These are phyloP conservation scores for Syngnathus acus DNA, from an alignment of 2,797 vertebrate genomes.

Conservation along the genomic window DNA sequence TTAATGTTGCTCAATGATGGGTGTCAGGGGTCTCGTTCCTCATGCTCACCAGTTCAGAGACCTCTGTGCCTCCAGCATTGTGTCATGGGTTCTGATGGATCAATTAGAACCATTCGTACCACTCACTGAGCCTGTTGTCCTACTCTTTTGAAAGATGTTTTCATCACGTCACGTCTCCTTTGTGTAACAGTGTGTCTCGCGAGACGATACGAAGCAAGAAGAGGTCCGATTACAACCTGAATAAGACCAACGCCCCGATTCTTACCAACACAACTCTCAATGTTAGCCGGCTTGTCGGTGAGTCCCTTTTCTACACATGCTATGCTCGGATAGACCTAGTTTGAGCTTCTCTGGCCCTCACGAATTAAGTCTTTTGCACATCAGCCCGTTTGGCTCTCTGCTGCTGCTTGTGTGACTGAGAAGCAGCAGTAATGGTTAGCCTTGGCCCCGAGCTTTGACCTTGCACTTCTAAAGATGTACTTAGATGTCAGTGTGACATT, in stretches of 20 bases:
- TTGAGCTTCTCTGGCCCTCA: constrained; percentile 6
- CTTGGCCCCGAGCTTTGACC: constrained; percentile 34
- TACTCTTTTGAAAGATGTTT: constrained; percentile 8
- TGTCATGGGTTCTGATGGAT: constrained; percentile 48
- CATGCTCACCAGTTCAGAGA: constrained; percentile 37
- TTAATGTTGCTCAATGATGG: constrained; percentile 33
- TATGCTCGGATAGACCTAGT: background rate
- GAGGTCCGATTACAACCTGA: constrained; percentile 91
- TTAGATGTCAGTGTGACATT: background rate
- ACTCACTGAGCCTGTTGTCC: background rate
- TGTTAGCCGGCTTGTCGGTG: constrained; percentile 94
- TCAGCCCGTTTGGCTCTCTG: constrained; percentile 8
- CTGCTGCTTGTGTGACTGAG: constrained; percentile 41
- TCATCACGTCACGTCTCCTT: background rate
- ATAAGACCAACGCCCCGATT: constrained; percentile 90
- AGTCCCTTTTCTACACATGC: constrained; percentile 42
- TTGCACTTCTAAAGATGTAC: constrained; percentile 24
- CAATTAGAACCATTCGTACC: constrained; percentile 38
- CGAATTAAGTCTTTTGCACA: constrained; percentile 43
- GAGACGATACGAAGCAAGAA: constrained; percentile 89
- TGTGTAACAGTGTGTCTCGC: constrained; percentile 73
- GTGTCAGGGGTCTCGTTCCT: constrained; percentile 38
- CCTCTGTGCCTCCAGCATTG: constrained; percentile 20
- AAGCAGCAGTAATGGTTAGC: constrained; percentile 40
- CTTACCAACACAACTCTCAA: constrained; percentile 98